These are phyloP conservation scores for Athripsodes cinereus DNA, from an alignment of 2,888 invertebrate genomes.

Conservation along the genomic window DNA sequence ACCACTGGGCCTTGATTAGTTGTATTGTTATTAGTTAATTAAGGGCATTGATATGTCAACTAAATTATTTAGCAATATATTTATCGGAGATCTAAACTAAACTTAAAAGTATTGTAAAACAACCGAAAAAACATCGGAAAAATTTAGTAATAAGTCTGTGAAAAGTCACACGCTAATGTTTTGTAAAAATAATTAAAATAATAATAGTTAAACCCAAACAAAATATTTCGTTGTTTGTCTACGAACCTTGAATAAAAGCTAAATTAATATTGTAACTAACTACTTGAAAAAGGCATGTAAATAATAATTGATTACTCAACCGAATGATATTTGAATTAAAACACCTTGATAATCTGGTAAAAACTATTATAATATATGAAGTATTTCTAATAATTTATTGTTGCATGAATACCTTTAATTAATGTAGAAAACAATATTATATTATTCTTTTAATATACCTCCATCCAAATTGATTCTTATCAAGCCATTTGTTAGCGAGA, in stretches of 20 bases:
- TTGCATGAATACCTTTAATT: no score
- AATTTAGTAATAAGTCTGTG: background rate
- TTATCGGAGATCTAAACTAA: background rate
- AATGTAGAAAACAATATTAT: no score
- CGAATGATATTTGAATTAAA: background rate
- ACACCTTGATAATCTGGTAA: background rate
- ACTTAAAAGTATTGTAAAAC: background rate
- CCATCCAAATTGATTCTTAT: no score
- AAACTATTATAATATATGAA: no score
- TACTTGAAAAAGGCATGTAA: background rate
- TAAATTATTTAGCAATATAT: background rate
- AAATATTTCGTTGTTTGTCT: no score
- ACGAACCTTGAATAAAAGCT: background rate
- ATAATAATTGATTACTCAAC: background rate
- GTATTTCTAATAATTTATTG: no score
- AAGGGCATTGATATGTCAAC: conserved; percentile 1
- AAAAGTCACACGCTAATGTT: background rate
- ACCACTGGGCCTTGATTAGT: no score
- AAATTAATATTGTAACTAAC: background rate
- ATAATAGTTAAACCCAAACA: no score
- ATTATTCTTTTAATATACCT: no score
- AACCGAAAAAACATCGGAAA: background rate
- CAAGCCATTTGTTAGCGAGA: no score
- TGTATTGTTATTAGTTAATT: background rate
- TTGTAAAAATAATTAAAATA: background rate